Base-by-base conservation (phyloP, 2,888 invertebrate species). In the Hypolimnas misippus region DNA sequence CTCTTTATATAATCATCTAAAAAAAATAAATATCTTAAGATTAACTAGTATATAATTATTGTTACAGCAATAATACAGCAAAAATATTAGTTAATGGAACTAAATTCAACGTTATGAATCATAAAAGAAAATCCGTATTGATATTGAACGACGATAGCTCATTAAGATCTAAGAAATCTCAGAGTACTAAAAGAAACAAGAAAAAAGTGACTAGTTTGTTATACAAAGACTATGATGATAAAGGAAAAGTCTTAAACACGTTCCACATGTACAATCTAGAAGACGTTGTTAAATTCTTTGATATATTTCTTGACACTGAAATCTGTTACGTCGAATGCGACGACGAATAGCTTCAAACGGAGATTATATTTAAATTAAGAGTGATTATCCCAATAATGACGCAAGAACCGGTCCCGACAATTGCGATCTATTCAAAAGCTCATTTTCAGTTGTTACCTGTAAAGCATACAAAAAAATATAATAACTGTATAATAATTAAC, bases 261-360 rank as follows among this genome's bases (percentile, higher is more conserved):
- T 73, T 70, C 50, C 69, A 67, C 62, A 86, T 87, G 84, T 71
- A 74, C 8, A 79, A 69, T 56, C 70, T 87, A 0, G 70, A 72
- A 4, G 85, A 86, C 33, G 87, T 87, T 3, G 72, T 75, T 0
- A 62, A 12, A 5, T 85, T 86, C 68, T 84, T 87, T 56, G 56
- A 75, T 66, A 3, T 8, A 12, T 79, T 72, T 66, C 76, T 85
- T 12, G 68, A 82, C 17, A 79, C 81, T 12, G 67, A 74, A 67
- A 66, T 87, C 56, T 86, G 86, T 71, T 62, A 73, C 21, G 72
- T 35, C 0, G 33, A 17, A 12, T 84, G 84, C 67, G 68, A 6
- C 57, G 5, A 35, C 8, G 3, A 35, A 21, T 16, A 8, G 17
- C 21, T 8, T 50, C n/a, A 50, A 25, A 19, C 19, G 10, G 49